Base-by-base conservation (phyloP, 2,888 invertebrate species). In the Gastracanthus pulcherrimus region DNA sequence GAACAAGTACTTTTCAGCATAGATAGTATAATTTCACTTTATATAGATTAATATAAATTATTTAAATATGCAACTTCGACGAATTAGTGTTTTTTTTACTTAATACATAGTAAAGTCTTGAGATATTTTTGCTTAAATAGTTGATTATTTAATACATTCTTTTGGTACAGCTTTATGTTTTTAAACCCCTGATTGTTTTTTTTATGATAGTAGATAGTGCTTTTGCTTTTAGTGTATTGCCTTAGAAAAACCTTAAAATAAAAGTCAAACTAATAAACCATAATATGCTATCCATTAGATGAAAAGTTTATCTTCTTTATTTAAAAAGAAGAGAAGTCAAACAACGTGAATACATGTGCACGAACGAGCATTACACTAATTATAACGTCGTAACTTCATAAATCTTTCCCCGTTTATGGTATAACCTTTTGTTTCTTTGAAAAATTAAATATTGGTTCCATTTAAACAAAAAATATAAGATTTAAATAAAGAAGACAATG, bases 221-320 rank as follows among this genome's bases (percentile, higher is more conserved):
- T 76, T 76, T 19, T 67, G 76, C 76, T 76, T 76, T 76, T 45
- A 76, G 58, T 76, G 26, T 48, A 11, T 34, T 45, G 34, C 60
- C 26, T 31, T 62, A 69, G 34, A 76, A 69, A 34, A 23, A 16
- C 45, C 45, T 31, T 19, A 51, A 38, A 31, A 71, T 34, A 36
- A 55, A 38, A 58, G 19, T 60, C n/a, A 19, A 60, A 16, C 16
- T 48, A 29, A 41, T 48, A 9, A 60, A 16, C 23, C 36, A n/a
- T 58, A 36, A 23, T 36, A 31, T 38, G 9, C n/a, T 23, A 45
- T 7, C 60, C 23, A n/a, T 9, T 7, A 74, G 36, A 11, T 19
- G 6, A 26, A 48, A 48, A 36, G 13, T 55, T 9, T 13, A 34
- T 38, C 16, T 62, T 62, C 38, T 29, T 19, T 41, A 31, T 38